Conservation (phyloP, 1,140 invertebrate genomes). For the Temnothorax longispinosus region DNA sequence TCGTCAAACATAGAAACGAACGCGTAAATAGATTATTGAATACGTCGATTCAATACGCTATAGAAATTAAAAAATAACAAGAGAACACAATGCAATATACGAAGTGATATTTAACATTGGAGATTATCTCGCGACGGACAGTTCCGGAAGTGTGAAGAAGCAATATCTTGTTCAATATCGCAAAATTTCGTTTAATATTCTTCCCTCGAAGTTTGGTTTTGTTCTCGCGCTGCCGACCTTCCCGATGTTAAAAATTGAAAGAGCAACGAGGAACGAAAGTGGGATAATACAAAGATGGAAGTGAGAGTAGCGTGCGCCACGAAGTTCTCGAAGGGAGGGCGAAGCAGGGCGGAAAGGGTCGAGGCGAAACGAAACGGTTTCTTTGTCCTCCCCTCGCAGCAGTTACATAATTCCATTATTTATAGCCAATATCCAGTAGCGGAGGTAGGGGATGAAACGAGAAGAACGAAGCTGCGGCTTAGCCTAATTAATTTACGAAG, state of each 20-base stretch:
- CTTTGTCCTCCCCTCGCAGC: slow-evolving; percentile 67
- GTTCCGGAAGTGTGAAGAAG: slow-evolving; percentile 12
- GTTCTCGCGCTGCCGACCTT: background rate
- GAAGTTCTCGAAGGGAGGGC: slow-evolving; percentile 28
- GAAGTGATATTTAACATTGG: slow-evolving; percentile 21
- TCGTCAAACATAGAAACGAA: background rate
- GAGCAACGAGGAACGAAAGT: slow-evolving; percentile 58
- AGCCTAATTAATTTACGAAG: slow-evolving; percentile 78
- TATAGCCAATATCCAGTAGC: slow-evolving; percentile 75
- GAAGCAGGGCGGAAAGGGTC: slow-evolving; percentile 18
- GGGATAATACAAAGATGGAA: slow-evolving; percentile 47
- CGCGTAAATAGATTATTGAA: slow-evolving; percentile 10
- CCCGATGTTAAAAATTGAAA: slow-evolving; percentile 53
- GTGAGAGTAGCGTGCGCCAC: slow-evolving; percentile 33
- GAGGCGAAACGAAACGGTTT: slow-evolving; percentile 67
- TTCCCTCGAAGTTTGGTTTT: slow-evolving; percentile 5
- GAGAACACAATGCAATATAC: background rate
- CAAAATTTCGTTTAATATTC: slow-evolving; percentile 40
- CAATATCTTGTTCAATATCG: slow-evolving; percentile 22
- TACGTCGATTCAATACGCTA: background rate
- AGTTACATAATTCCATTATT: slow-evolving; percentile 81
- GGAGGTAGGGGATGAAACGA: slow-evolving; percentile 46
- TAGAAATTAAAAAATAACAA: slow-evolving; percentile 2
- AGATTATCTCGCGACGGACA: background rate
- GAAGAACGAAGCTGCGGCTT: slow-evolving; percentile 70